Base-by-base conservation (phyloP, 2,797 vertebrate species). In the Liasis olivaceus region DNA sequence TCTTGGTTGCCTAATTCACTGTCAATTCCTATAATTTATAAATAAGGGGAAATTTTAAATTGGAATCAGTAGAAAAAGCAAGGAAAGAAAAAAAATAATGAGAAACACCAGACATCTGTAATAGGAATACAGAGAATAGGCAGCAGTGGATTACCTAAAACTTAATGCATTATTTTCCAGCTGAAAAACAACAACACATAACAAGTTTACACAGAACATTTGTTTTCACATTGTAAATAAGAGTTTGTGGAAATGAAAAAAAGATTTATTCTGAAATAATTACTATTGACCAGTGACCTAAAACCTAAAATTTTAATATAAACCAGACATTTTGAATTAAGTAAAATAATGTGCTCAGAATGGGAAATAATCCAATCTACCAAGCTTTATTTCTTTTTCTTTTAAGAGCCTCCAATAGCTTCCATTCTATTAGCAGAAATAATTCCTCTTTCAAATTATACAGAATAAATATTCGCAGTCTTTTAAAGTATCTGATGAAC, bases 261-360 rank as follows among this genome's bases (percentile, higher is more conserved):
- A 96, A 96, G 96, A 95, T 96, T 97, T 97, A 95, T 94, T 97
- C 96, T 97, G 94, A 97, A 97, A 96, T 95, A 97, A 96, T 97
- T 97, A 94, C 95, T 97, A 97, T 98, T 97, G 96, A 92, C 96
- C 96, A 95, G 96, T 96, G 97, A 96, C 93, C 93, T 94, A 96
- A 97, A 97, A 97, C 89, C 92, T 94, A 97, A 97, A 96, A 94
- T 95, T 96, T 97, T 98, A 97, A 97, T 97, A 95, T 93, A 97
- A 98, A 97, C 96, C 97, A 98, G 94, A 96, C 96, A 93, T 94
- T 95, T 91, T 89, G 92, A 93, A 93, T 95, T 97, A 97, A 97
- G 95, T 94, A 95, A 97, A 97, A 97, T 94, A 97, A 97, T 97
- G 95, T 97, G 97, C 96, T 94, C 93, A 93, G 95, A 97, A 94